Conservation (phyloP, 2,113 vertebrate genomes). For the Oostethus manadensis region DNA sequence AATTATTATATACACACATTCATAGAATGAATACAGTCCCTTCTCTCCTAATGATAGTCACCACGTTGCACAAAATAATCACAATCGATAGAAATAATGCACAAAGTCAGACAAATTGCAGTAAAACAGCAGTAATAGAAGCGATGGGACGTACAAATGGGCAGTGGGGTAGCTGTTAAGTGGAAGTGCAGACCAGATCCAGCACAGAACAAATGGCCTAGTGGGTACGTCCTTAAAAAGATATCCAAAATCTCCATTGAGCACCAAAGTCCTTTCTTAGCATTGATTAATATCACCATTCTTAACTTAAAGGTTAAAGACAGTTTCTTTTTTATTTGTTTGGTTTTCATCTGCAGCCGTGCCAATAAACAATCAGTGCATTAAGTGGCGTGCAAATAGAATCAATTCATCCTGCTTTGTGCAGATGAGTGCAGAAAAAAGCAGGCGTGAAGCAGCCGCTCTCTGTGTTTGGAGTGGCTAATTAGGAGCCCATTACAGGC, state of each 20-base stretch:
- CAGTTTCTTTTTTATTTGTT: conserved; percentile 46
- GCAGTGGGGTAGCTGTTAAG: too few relatives aligned
- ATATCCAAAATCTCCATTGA: not conserved
- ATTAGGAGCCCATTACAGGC: conserved; percentile 69
- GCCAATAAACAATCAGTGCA: conserved; percentile 70
- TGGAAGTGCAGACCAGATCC: too few relatives aligned
- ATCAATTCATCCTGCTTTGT: conserved; percentile 71
- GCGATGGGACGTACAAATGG: too few relatives aligned
- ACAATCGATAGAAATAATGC: too few relatives aligned
- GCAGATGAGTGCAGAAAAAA: conserved; percentile 71
- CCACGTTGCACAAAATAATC: too few relatives aligned
- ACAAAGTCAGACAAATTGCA: too few relatives aligned
- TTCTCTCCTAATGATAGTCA: too few relatives aligned
- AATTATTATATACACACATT: too few relatives aligned
- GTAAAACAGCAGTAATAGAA: too few relatives aligned
- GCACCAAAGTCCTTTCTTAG: conserved; percentile 15
- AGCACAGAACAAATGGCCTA: too few relatives aligned
- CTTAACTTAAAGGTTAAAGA: conserved; percentile 35
- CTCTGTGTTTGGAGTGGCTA: conserved; percentile 65
- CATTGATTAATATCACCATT: conserved; percentile 50
- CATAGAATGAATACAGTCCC: too few relatives aligned
- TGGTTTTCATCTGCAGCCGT: conserved; percentile 46
- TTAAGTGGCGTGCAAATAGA: conserved; percentile 70
- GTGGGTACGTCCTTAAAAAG: too few relatives aligned
- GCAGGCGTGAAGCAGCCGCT: conserved; percentile 69